A percentile compares a stretch with the other conserved stretches of the same genome.
Conservation (phyloP, 2,797 vertebrate species). For the Enteromius trimaculatus region DNA sequence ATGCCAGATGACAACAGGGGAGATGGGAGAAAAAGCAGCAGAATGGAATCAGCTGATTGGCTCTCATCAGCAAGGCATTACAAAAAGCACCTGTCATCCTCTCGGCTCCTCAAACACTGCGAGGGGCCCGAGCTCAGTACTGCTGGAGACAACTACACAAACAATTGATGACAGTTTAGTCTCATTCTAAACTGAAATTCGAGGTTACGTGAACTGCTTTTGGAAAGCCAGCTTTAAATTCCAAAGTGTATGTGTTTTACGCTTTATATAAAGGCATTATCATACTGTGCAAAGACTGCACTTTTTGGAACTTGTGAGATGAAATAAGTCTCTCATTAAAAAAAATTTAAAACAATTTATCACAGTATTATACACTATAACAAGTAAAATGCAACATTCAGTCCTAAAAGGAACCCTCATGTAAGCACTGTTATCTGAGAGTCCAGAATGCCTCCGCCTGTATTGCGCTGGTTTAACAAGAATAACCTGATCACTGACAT, state of each 20-base stretch:
- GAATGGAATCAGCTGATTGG: slow-evolving; percentile 85
- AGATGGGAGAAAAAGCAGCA: slow-evolving; percentile 70
- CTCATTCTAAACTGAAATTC: not conserved
- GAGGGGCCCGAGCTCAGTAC: slow-evolving; percentile 70
- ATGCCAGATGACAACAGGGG: slow-evolving; percentile 89
- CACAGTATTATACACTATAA: no score
- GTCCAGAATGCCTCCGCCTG: slow-evolving; percentile 19
- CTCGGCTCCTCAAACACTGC: slow-evolving; percentile 75
- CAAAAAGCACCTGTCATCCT: slow-evolving; percentile 93
- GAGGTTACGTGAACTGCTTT: not conserved
- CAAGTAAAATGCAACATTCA: not conserved
- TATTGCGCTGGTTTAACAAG: slow-evolving; percentile 36
- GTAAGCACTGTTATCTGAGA: not conserved
- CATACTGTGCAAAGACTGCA: not conserved
- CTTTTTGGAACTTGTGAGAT: not conserved
- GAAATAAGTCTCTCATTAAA: not conserved
- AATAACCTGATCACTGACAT: slow-evolving; percentile 45
- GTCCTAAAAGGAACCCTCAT: not conserved
- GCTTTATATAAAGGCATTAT: not conserved
- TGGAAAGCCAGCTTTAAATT: not conserved
- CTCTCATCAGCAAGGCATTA: slow-evolving; percentile 94
- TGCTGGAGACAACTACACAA: slow-evolving; percentile 70
- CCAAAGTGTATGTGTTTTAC: not conserved
- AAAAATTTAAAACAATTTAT: not conserved
- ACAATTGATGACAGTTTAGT: slow-evolving; percentile 58